These are phyloP conservation scores for Carposina sasakii DNA, from an alignment of 1,140 invertebrate species.

Conservation along the genomic window DNA sequence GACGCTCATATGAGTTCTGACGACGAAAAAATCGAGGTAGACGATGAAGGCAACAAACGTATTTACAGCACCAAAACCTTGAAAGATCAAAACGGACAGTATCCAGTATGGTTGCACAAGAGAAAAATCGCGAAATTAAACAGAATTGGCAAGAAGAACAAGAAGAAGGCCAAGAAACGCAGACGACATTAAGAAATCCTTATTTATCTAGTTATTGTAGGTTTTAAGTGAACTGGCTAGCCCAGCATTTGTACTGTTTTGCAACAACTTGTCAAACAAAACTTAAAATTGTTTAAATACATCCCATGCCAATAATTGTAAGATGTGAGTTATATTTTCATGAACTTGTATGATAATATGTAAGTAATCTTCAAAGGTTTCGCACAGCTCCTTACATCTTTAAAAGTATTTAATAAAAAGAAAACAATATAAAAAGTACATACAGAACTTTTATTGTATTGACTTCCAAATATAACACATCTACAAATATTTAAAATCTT, in stretches of 20 bases:
- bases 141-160: conserved; percentile 43
- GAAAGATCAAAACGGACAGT: conserved; percentile 64
- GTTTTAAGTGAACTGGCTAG: neutral
- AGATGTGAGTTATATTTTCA: neutral
- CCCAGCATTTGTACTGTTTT: neutral
- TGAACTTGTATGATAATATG: neutral
- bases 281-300: neutral
- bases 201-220: neutral
- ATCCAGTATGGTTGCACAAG: conserved; percentile 63
- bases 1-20: conserved; percentile 63
- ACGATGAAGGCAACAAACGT: conserved; percentile 47
- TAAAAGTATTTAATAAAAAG: neutral
- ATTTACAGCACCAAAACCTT: conserved; percentile 58
- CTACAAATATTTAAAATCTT: too few species aligned
- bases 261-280: neutral
- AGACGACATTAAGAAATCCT: conserved; percentile 32
- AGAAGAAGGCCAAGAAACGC: conserved; percentile 53
- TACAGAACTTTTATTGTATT: neutral
- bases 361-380: neutral
- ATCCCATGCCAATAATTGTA: neutral
- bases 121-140: conserved; percentile 61
- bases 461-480: too few species aligned
- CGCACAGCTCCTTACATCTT: neutral
- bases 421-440: neutral
- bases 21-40: conserved; percentile 52